Percentiles rank a stretch among this genome's conserved stretches.
These are phyloP conservation scores for Cephus sareptanus DNA, from an alignment of 2,888 invertebrate genomes.

Conservation along the genomic window DNA sequence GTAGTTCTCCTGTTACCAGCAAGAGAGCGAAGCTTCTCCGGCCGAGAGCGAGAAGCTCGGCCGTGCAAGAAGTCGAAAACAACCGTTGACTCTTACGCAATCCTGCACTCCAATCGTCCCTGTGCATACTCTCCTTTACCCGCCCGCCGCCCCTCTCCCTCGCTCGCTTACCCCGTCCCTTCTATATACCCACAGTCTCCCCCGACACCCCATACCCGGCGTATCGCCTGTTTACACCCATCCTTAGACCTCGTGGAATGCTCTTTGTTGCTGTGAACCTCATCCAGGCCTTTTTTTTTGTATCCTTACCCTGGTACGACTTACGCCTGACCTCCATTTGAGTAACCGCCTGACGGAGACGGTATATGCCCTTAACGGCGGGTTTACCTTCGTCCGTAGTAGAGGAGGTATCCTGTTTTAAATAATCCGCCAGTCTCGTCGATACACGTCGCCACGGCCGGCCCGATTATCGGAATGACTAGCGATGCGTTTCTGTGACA, in stretches of 20 bases:
- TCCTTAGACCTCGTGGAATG: conserved; percentile 53
- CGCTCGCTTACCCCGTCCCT: neutral
- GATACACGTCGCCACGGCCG: neutral
- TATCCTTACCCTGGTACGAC: neutral
- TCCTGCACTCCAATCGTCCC: neutral
- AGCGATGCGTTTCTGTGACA: neutral
- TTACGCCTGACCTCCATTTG: neutral
- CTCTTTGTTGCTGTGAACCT: conserved; percentile 47
- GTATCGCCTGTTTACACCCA: conserved; percentile 7
- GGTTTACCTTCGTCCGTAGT: neutral
- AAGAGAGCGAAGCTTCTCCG: neutral
- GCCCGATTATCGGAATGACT: neutral
- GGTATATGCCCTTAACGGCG: neutral
- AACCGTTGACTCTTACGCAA: conserved; percentile 59
- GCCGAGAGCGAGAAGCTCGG: neutral
- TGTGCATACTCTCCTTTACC: neutral
- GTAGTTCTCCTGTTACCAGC: neutral
- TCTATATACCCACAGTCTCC: neutral
- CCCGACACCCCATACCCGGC: neutral
- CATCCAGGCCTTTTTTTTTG: neutral
- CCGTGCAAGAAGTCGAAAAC: conserved; percentile 41
- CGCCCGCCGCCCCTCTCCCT: no score
- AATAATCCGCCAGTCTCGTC: neutral
- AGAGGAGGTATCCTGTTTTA: neutral
- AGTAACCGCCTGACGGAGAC: neutral